phyloP scores from a whole-genome alignment of 2,888 invertebrate genomes.

The Dasysyrphus albostriatus region DNA sequence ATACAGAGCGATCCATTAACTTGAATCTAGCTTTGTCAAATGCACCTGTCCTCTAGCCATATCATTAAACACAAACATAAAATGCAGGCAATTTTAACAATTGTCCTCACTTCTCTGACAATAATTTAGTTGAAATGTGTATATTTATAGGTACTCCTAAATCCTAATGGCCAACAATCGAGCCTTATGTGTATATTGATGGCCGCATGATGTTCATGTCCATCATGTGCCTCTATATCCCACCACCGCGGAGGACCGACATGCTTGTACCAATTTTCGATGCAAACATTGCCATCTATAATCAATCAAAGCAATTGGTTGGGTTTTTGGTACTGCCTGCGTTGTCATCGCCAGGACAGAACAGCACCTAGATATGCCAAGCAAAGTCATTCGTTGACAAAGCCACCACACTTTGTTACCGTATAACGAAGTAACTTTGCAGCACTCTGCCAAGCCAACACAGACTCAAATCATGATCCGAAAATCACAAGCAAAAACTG shows the following conservation, averaged over 20 bases:
- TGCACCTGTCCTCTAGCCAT: not conserved
- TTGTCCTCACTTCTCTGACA: slow-evolving; percentile 22
- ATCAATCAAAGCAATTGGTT: slow-evolving; percentile 50
- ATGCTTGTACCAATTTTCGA: not conserved
- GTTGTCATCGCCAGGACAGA: not conserved
- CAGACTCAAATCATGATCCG: slow-evolving; percentile 40
- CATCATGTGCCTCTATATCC: not conserved
- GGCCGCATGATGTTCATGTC: not conserved
- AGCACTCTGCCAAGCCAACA: slow-evolving; percentile 11
- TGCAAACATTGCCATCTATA: slow-evolving; percentile 55
- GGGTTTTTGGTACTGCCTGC: not conserved
- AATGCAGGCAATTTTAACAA: slow-evolving; percentile 4
- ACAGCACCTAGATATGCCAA: slow-evolving; percentile 1
- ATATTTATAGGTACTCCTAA: not conserved
- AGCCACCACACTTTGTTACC: slow-evolving; percentile 30
- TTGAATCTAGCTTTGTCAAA: slow-evolving; percentile 31
- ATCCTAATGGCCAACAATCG: slow-evolving; percentile 19
- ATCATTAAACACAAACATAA: slow-evolving; percentile 19
- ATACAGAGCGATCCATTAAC: slow-evolving; percentile 34
- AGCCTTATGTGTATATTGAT: not conserved
- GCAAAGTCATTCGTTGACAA: slow-evolving; percentile 31
- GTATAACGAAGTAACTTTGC: slow-evolving; percentile 36
- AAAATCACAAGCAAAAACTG: slow-evolving; percentile 16
- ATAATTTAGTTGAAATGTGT: slow-evolving; percentile 19
- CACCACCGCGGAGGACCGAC: not conserved